Evolutionary conservation across 2,113 vertebrate species (phyloP).

Genomic region (Crotophaga sulcirostris): DNA sequence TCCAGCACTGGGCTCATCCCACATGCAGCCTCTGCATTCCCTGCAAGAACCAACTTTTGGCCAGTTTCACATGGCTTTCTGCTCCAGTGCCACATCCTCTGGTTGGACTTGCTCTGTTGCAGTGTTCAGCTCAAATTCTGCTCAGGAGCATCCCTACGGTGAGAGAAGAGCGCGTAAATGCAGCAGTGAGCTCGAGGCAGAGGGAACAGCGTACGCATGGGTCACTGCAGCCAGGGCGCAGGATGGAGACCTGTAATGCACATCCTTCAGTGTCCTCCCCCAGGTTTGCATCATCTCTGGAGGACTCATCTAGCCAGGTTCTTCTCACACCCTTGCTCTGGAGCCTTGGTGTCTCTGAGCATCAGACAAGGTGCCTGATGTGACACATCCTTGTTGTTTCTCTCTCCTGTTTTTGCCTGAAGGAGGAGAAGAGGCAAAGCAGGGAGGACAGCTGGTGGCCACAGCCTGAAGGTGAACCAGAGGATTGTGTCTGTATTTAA

Average conservation of each 20-base stretch:
- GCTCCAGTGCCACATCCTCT: background rate
- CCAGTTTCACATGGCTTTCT: background rate
- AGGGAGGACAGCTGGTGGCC: rapidly evolving
- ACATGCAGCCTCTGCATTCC: rapidly evolving
- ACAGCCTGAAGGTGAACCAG: background rate
- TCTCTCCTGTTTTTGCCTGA: background rate
- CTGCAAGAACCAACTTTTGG: background rate
- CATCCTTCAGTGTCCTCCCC: background rate
- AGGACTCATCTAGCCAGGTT: background rate
- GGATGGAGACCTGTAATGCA: background rate
- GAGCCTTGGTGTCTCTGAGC: background rate
- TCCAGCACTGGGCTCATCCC: background rate
- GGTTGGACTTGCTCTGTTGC: background rate
- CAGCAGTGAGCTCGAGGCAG: background rate
- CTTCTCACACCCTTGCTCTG: background rate
- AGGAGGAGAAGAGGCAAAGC: background rate
- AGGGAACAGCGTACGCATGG: background rate
- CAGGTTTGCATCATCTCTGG: background rate
- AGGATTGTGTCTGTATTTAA: rapidly evolving
- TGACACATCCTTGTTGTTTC: rapidly evolving
- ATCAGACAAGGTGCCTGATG: background rate
- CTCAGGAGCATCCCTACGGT: background rate
- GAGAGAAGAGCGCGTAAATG: background rate
- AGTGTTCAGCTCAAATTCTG: background rate
- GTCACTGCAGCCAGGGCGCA: background rate